A percentile compares a stretch with the other conserved stretches of the same genome.
Evolutionary conservation across 2,888 invertebrate genomes (phyloP).

Genomic region (Sipha maydis): DNA sequence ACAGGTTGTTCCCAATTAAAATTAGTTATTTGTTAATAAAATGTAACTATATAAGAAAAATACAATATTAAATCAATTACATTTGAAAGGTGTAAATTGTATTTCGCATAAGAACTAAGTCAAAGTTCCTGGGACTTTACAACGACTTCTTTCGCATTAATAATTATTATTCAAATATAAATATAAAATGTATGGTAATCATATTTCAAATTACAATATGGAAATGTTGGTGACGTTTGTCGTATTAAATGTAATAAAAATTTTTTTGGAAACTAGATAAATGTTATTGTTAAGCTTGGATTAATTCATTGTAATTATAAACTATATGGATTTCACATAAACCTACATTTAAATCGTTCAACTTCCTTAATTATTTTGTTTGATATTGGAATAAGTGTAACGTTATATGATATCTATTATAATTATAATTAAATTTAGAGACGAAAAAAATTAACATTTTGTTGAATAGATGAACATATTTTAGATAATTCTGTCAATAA

Average conservation of each 20-base stretch:
- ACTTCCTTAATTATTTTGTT: not conserved
- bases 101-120: not conserved
- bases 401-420: not conserved
- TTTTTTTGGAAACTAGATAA: not conserved
- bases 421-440: not conserved
- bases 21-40: conserved; percentile 12
- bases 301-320: not conserved
- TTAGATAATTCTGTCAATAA: not conserved
- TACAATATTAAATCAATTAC: no score
- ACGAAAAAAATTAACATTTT: not conserved
- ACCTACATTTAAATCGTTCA: not conserved
- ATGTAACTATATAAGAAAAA: not conserved
- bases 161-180: no score
- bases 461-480: not conserved
- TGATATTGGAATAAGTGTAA: not conserved
- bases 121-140: not conserved
- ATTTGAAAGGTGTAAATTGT: not conserved
- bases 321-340: not conserved
- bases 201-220: no score
- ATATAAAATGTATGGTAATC: no score
- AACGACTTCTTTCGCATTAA: no score
- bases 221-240: not conserved
- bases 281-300: not conserved
- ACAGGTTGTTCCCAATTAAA: conserved; percentile 38
- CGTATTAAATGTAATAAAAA: not conserved